Base-by-base conservation (phyloP, 1,140 invertebrate species). In the Rhopalosiphum maidis region DNA sequence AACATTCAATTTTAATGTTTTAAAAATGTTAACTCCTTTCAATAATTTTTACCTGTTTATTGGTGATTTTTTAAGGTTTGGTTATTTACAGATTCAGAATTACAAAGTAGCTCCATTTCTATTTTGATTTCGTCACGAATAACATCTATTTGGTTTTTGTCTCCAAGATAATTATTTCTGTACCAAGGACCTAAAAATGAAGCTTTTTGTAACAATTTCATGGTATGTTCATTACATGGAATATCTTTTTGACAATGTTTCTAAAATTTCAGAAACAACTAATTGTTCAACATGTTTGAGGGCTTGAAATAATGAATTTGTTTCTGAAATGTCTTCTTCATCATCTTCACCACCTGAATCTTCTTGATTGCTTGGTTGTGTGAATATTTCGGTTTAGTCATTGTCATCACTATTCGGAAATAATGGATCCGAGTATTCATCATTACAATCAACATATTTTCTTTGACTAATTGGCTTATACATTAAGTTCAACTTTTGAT, bases 241-340 rank as follows among this genome's bases (percentile, higher is more conserved):
- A 18, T 82, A 82, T 82, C 68, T 82, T 82, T 82, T 82, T 35
- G 68, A n/a, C n/a, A 82, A n/a, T 37, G n/a, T 35, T n/a, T 18
- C 68, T 82, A 82, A 82, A 37, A 82, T 35, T n/a, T 82, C n/a
- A 35, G 68, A n/a, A 82, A 35, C 68, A 82, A 82, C 68, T 82
- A 82, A 82, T n/a, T 82, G 30, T 82, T 82, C 68, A n/a, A 82
- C 68, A 82, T 82, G n/a, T n/a, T 82, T 35, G 15, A 82, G 68
- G 8, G 68, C 68, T 35, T 82, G 68, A 37, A n/a, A 82, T 82
- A 82, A 82, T n/a, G 68, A 82, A 82, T 82, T 82, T 82, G 7
- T n/a, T 82, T 82, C 68, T 82, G 68, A n/a, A n/a, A n/a, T n/a
- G 7, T 82, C 68, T 82, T 82, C 68, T 82, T 82, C 68, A n/a